Base-by-base conservation (phyloP, 2,888 invertebrate species). In the Aphelenchoides bicaudatus region DNA sequence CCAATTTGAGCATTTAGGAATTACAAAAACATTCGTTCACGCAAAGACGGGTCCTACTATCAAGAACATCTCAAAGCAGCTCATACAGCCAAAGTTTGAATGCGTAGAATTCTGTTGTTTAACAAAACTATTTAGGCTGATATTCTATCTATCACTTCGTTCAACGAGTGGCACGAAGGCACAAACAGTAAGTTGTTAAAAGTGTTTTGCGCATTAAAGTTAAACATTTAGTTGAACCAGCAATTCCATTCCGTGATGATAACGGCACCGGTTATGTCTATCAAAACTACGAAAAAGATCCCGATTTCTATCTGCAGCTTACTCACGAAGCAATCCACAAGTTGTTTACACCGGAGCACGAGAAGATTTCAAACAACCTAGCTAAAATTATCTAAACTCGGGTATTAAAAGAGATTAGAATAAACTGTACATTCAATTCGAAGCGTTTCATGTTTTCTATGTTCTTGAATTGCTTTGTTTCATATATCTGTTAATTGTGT, bases 111-210 rank as follows among this genome's bases (percentile, higher is more conserved):
- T 3, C 2, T 19, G 39, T 27, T 21, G 1, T 49, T 49, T 21
- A 49, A 2, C 3, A 3, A 25, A 46, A 37, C 37, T 21, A 48
- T 59, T 46, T 39, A 63, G 61, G 59, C 65, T 31, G 63, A 82
- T 54, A 82, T 85, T 53, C 80, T 88, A 16, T 85, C 85, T 8
- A 84, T 87, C 56, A 87, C 86, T 38, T 87, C 87, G 58, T 87
- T 86, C 74, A 87, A 87, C 75, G 87, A 87, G 74, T 87, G 87
- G 87, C 86, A 86, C 67, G 87, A 87, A 79, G 87, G 87, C 38
- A 87, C 87, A 8, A 87, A 87, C n/a, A n/a, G n/a, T n/a, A n/a
- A n/a, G n/a, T n/a, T n/a, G n/a, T n/a, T n/a, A n/a, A n/a, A n/a
- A n/a, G n/a, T n/a, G n/a, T n/a, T n/a, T n/a, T n/a, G n/a, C n/a